phyloP scores from a whole-genome alignment of 2,888 invertebrate genomes.

The Aradus depressus region DNA sequence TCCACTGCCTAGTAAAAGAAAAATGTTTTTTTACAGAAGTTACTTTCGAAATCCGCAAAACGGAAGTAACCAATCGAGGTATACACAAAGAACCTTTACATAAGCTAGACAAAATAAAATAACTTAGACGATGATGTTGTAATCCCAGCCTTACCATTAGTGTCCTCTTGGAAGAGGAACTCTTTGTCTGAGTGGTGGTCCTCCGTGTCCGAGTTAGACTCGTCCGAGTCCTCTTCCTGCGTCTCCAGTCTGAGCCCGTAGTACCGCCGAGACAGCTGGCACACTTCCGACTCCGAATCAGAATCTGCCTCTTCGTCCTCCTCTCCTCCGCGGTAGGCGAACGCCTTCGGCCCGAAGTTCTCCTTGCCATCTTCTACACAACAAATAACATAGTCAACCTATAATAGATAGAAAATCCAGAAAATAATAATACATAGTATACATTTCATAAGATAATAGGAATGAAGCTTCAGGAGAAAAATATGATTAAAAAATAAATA shows the following conservation, averaged over 20 bases:
- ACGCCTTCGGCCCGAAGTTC: constrained; percentile 26
- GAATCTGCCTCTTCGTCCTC: constrained; percentile 28
- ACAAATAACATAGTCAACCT: no score
- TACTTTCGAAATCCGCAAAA: no score
- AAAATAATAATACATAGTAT: no score
- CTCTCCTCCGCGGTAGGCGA: constrained; percentile 17
- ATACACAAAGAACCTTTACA: no score
- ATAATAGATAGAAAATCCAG: no score
- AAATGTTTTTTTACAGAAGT: no score
- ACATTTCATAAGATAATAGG: no score
- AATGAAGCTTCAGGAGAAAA: no score
- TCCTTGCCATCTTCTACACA: constrained; percentile 28
- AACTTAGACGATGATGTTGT: background rate
- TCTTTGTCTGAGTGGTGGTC: constrained; percentile 47
- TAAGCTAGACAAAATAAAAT: background rate
- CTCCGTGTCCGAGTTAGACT: constrained; percentile 41
- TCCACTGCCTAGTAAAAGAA: no score
- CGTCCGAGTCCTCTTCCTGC: constrained; percentile 24
- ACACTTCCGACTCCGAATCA: constrained; percentile 15
- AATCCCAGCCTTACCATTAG: constrained; percentile 49
- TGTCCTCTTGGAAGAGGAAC: constrained; percentile 65
- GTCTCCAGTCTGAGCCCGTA: constrained; percentile 14
- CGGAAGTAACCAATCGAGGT: no score
- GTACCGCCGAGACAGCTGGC: background rate
- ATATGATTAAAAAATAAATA: no score